These are phyloP conservation scores for Pterobdella sp. DNA, from an alignment of 2,888 invertebrate genomes.

Conservation along the genomic window DNA sequence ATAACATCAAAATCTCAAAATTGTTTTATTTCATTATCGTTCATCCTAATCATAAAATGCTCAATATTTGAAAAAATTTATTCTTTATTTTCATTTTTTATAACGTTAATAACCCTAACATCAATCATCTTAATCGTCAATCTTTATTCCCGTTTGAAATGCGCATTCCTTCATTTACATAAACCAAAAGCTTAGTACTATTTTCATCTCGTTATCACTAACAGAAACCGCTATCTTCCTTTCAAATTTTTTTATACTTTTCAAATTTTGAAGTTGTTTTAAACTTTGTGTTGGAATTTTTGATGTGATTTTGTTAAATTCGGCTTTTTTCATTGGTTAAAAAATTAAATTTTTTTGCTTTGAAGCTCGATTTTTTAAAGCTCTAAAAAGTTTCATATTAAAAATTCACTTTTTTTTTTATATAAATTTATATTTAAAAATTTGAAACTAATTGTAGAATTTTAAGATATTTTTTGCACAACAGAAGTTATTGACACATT, in stretches of 20 bases:
- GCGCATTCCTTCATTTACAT: not conserved
- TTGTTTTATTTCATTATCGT: no score
- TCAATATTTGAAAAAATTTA: no score
- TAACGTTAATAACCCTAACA: not conserved
- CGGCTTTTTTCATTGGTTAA: not conserved
- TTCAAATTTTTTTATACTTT: not conserved
- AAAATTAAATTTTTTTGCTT: not conserved
- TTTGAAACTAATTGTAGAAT: no score
- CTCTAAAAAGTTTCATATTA: not conserved
- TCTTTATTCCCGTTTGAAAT: not conserved
- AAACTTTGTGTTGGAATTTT: not conserved
- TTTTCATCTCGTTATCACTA: not conserved
- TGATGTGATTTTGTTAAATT: not conserved
- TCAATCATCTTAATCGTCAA: not conserved
- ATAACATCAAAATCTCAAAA: no score
- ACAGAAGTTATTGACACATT: no score
- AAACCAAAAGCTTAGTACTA: not conserved
- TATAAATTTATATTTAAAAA: no score
- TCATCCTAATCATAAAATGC: no score
- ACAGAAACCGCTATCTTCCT: not conserved
- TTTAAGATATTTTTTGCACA: no score
- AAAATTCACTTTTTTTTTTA: no score
- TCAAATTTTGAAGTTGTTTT: not conserved
- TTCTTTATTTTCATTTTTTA: not conserved
- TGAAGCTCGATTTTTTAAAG: not conserved